Conservation (phyloP, 1,140 invertebrate genomes). For the Carcinoscorpius rotundicauda region DNA sequence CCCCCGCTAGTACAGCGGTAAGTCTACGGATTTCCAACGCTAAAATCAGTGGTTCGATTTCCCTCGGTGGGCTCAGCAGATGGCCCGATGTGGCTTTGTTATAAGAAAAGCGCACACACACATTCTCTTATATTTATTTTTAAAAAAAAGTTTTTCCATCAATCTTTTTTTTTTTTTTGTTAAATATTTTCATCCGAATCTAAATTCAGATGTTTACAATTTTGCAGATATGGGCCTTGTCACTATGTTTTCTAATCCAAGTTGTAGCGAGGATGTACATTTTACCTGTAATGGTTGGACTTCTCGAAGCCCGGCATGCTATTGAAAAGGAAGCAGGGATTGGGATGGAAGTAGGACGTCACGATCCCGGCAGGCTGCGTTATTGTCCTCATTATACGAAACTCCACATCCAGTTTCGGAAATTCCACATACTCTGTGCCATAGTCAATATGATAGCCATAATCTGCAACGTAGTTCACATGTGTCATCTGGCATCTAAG, state of each 20-base stretch:
- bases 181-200: too few relatives aligned
- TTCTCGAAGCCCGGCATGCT: conserved; percentile 24
- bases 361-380: conserved; percentile 47
- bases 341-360: conserved; percentile 53
- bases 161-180: too few relatives aligned
- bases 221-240: conserved; percentile 48
- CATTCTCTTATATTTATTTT: too few relatives aligned
- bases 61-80: too few relatives aligned
- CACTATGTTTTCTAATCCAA: conserved; percentile 53
- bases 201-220: not conserved
- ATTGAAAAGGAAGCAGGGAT: conserved; percentile 55
- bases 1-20: too few relatives aligned
- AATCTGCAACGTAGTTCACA: conserved; percentile 51
- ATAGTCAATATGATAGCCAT: conserved; percentile 57
- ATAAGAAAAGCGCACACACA: too few relatives aligned
- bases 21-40: too few relatives aligned
- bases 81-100: too few relatives aligned
- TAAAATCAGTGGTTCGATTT: too few relatives aligned
- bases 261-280: conserved; percentile 52
- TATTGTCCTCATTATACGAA: conserved; percentile 55
- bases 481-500: conserved; percentile 45
- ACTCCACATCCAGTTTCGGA: conserved; percentile 50
- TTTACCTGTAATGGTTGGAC: conserved; percentile 49
- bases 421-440: conserved; percentile 51
- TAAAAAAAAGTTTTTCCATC: too few relatives aligned